These are phyloP conservation scores for Sphecodes monilicornis DNA, from an alignment of 2,888 invertebrate genomes.

Conservation along the genomic window DNA sequence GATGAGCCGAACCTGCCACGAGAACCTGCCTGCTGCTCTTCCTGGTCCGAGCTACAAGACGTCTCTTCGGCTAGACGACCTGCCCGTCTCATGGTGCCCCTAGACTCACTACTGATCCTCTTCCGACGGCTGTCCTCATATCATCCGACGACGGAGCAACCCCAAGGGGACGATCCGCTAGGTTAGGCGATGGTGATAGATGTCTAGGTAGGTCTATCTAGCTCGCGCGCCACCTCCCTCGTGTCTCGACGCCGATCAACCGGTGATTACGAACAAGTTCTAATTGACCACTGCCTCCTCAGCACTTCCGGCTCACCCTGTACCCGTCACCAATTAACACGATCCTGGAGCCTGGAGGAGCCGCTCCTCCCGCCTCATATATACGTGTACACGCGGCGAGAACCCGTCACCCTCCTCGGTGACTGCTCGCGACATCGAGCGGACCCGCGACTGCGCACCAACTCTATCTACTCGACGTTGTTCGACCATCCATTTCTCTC, in stretches of 20 bases:
- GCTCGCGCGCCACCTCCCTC: neutral
- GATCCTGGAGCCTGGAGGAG: slow-evolving; percentile 19
- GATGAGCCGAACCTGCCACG: neutral
- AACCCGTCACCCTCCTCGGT: slow-evolving; percentile 75
- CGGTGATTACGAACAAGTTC: neutral
- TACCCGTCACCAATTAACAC: slow-evolving; percentile 25
- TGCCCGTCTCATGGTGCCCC: neutral
- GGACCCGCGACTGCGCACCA: slow-evolving; percentile 71
- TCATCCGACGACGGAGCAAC: neutral
- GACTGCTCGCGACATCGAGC: slow-evolving; percentile 73
- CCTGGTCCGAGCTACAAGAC: neutral
- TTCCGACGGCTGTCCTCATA: neutral
- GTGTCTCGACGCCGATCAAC: neutral
- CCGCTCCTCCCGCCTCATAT: slow-evolving; percentile 37
- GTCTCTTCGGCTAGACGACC: neutral
- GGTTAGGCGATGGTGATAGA: neutral
- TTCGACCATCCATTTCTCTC: slow-evolving; percentile 42
- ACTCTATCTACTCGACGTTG: slow-evolving; percentile 33
- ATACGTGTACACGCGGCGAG: slow-evolving; percentile 74
- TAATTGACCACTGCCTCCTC: slow-evolving; percentile 11
- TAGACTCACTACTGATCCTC: neutral
- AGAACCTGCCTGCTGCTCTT: neutral
- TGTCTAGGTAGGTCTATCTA: neutral
- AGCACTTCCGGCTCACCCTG: neutral
- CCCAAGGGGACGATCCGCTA: neutral